Conservation (phyloP, 2,888 invertebrate species). For the Drosophila kambysellisi region DNA sequence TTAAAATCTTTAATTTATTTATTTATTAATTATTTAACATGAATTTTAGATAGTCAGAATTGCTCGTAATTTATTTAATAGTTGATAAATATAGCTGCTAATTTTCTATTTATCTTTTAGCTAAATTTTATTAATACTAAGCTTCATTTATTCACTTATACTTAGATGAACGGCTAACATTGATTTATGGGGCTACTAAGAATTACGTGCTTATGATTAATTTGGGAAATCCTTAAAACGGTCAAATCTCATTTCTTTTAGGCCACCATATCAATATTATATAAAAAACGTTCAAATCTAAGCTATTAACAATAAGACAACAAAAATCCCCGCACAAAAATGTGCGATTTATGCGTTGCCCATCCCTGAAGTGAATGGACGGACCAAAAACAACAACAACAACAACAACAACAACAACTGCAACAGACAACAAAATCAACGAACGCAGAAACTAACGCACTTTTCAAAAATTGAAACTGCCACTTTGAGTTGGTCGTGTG, state of each 20-base stretch:
- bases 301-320: neutral
- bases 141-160: neutral
- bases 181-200: neutral
- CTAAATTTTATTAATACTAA: neutral
- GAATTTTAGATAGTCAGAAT: neutral
- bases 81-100: neutral
- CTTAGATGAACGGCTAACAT: neutral
- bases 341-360: conserved; percentile 5
- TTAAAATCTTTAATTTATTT: neutral
- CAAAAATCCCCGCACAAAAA: neutral
- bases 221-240: neutral
- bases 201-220: neutral
- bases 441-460: conserved; percentile 76
- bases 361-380: conserved; percentile 52
- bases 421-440: conserved; percentile 1
- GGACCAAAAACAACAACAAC: neutral
- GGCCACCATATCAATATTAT: neutral
- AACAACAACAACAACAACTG: neutral
- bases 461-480: conserved; percentile 59
- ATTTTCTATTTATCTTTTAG: neutral
- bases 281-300: neutral
- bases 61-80: neutral
- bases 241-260: neutral
- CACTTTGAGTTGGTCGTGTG: conserved; percentile 67
- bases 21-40: neutral